Evolutionary conservation across 2,888 invertebrate species (phyloP).

Genomic region (Drosophila barbarae): DNA sequence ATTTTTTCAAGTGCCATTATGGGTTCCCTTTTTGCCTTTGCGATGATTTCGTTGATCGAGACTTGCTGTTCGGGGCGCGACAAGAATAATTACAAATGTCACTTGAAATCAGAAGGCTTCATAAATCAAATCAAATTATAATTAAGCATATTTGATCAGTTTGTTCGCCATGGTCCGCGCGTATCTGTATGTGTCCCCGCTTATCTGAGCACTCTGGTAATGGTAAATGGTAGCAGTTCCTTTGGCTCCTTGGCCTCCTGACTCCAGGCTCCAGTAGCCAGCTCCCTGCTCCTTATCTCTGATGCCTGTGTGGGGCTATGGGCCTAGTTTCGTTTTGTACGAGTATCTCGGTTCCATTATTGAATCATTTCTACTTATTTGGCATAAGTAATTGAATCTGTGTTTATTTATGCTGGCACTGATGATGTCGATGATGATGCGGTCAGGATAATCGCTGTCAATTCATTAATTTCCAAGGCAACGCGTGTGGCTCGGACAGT

Average conservation of each 20-base stretch:
- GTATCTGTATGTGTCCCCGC: conserved; percentile 32
- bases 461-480: conserved; percentile 68
- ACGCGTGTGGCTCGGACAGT: conserved; percentile 27
- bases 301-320: conserved; percentile 32
- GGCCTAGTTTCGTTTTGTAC: conserved; percentile 47
- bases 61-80: conserved; percentile 70
- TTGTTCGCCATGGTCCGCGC: conserved; percentile 46
- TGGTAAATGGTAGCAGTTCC: conserved; percentile 48
- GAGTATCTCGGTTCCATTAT: conserved; percentile 57
- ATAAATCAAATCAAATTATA: conserved; percentile 78
- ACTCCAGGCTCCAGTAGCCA: neutral
- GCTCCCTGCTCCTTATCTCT: conserved; percentile 32
- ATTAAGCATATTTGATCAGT: conserved; percentile 74
- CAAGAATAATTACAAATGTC: conserved; percentile 79
- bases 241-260: conserved; percentile 15
- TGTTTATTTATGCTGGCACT: conserved; percentile 56
- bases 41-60: conserved; percentile 63
- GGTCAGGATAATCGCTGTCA: conserved; percentile 68
- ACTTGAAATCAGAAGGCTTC: conserved; percentile 75
- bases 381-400: conserved; percentile 74
- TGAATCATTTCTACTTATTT: conserved; percentile 74
- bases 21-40: conserved; percentile 25
- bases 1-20: conserved; percentile 9
- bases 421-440: conserved; percentile 55
- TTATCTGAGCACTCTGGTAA: conserved; percentile 56